A percentile compares a stretch with the other conserved stretches of the same genome.
These are phyloP conservation scores for Colletes latitarsis DNA, from an alignment of 1,140 invertebrate genomes.

Conservation along the genomic window DNA sequence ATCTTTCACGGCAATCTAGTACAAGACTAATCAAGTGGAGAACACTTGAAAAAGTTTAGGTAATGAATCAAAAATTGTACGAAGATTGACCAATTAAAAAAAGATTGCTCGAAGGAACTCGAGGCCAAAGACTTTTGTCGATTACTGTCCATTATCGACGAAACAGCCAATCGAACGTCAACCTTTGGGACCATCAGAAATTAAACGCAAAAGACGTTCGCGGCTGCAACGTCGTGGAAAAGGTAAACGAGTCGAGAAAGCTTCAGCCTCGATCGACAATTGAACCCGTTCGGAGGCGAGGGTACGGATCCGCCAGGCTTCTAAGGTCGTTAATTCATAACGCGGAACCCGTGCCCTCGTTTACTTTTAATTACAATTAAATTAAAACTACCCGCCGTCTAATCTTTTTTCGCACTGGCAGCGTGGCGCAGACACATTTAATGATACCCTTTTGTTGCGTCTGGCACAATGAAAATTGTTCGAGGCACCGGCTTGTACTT, in stretches of 20 bases:
- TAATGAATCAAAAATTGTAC: no score
- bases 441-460: constrained; percentile 49
- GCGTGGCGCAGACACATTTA: constrained; percentile 36
- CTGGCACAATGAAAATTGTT: constrained; percentile 46
- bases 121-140: no score
- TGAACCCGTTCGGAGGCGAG: background rate
- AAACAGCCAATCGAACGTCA: background rate
- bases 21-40: no score
- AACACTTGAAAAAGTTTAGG: no score
- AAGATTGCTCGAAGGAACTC: no score
- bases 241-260: background rate
- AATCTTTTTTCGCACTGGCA: constrained; percentile 31
- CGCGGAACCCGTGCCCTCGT: constrained; percentile 14
- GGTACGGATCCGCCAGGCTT: background rate
- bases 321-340: constrained; percentile 23
- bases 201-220: no score
- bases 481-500: constrained; percentile 46
- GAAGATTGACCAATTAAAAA: no score
- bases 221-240: no score
- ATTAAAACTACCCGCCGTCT: constrained; percentile 41
- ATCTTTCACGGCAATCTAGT: no score
- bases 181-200: no score
- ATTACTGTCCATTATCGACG: no score
- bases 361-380: constrained; percentile 53
- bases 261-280: constrained; percentile 1